Evolutionary conservation across 1,140 invertebrate species (phyloP), one percentile per base, ranked within the genome.

Genomic region (Scylla paramamosain): DNA sequence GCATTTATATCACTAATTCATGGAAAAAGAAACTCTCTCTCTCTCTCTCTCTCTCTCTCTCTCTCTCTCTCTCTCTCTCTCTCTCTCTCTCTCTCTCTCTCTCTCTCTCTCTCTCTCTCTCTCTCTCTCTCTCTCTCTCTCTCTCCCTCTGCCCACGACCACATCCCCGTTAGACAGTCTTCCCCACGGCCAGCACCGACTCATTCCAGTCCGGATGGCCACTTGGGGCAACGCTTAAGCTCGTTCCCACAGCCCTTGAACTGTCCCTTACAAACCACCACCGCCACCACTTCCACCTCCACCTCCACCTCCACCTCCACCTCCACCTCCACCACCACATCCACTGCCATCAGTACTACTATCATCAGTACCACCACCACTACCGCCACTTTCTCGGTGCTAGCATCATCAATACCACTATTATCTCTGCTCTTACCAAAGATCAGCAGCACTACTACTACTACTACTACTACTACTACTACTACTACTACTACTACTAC

Each of bases 71-170:
- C 89, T 59, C 46, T 48, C 48, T 48, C 28, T 91, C 89, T 59
- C 28, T 46, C 31, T 46, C 45, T 46, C 45, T 88, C 45, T 46
- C 86, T 46, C 86, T 88, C 86, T 46, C 86, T 46, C 45, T 45
- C 86, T 46, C 86, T 45, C 86, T 88, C 86, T 46, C 31, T 46
- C 45, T 39, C 32, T 46, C 45, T 39, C 89, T 91, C 48, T 59
- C 89, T 59, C 89, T 46, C 89, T 91, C 89, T 59, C 48, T 59
- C 89, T 59, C 89, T 59, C 89, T 91, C 89, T 91, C 89, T 91
- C 89, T 59, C 89, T 91, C 89, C 52, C 89, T 59, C 48, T 91
- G 20, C 46, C 14, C 89, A 16, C 31, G 86, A 12, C 86, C 20
- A 6, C 89, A 2, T 32, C 31, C 46, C n/a, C 25, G 4, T 48